Evolutionary conservation across 1,140 invertebrate species (phyloP), one percentile per base, ranked within the genome.

Genomic region (Batillaria attramentaria): DNA sequence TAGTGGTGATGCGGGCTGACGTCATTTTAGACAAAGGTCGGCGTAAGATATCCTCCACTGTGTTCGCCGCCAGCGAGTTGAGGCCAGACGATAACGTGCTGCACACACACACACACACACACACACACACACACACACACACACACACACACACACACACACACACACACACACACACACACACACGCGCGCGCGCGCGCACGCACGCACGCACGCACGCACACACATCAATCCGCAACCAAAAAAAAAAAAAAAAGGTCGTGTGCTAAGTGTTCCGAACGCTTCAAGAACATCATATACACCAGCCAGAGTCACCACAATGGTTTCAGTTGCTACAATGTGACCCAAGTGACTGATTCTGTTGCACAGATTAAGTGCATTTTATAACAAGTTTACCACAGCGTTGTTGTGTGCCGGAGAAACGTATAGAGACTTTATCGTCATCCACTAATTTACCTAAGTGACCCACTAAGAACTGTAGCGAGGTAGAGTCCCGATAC

Each of bases 31-130:
- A 93, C 20, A 93, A 93, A 31, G 95, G 93, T 43, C 94, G 94
- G 46, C 93, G 93, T 0, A 97, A 90, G 70, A 97, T 93, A 90
- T 98, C 97, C 90, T 98, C 94, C 84, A 96, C 94, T 3, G 95
- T 95, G 18, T 98, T 95, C 0, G 97, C 97, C 0, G 97, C 94
- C 73, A 98, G 90, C 1, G 96, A 97, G 88, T 98, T 98, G 62
- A 98, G 90, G 84, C 96, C 96, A 31, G 96, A 96, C 0, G 96
- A 97, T 1, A 98, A 95, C 4, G 97, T 98, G 84, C n/a, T n/a
- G n/a, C n/a, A n/a, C n/a, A 50, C 46, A 24, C 46, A 50, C 13
- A 13, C 46, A 50, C 46, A 50, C 46, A 50, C 46, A 24, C 24
- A 50, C 24, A 50, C 46, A 50, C 46, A 50, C 24, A 50, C 46